Conservation (phyloP, 2,888 invertebrate species). For the Xylota segnis region DNA sequence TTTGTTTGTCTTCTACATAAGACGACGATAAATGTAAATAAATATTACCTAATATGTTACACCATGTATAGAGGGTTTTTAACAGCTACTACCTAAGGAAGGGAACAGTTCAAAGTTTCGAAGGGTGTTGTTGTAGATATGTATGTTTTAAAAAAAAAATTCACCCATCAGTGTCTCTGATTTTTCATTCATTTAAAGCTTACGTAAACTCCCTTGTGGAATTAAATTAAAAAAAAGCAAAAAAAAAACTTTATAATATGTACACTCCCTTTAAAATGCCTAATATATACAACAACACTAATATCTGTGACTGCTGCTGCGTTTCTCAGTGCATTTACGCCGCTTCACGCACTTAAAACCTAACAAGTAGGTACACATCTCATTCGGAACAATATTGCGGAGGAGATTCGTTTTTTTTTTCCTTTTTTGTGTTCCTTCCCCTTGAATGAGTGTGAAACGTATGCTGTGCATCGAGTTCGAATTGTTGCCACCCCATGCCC, state of each 20-base stretch:
- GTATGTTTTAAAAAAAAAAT: background rate
- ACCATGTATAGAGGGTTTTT: slow-evolving; percentile 21
- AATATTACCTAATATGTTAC: slow-evolving; percentile 65
- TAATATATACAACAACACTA: slow-evolving; percentile 11
- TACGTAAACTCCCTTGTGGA: slow-evolving; percentile 41
- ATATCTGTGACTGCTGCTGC: slow-evolving; percentile 21
- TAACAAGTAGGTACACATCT: slow-evolving; percentile 75
- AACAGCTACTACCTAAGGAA: slow-evolving; percentile 7
- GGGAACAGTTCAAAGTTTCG: background rate
- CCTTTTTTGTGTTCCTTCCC: slow-evolving; percentile 19
- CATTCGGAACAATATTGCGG: slow-evolving; percentile 68
- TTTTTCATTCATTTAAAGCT: slow-evolving; percentile 11
- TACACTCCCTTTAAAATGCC: background rate
- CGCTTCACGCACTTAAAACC: slow-evolving; percentile 64
- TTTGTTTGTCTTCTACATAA: slow-evolving; percentile 23
- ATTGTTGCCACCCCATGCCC: background rate
- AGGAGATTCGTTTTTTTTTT: slow-evolving; percentile 29
- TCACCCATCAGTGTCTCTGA: background rate
- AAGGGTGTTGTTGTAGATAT: background rate
- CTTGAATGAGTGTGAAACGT: slow-evolving; percentile 23
- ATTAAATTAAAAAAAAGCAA: slow-evolving; percentile 16
- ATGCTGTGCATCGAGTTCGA: slow-evolving; percentile 53
- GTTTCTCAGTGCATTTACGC: slow-evolving; percentile 61
- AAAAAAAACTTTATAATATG: slow-evolving; percentile 4
- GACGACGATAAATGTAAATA: slow-evolving; percentile 57